Conservation (phyloP, 1,140 invertebrate species). For the Aphelinus certus region DNA sequence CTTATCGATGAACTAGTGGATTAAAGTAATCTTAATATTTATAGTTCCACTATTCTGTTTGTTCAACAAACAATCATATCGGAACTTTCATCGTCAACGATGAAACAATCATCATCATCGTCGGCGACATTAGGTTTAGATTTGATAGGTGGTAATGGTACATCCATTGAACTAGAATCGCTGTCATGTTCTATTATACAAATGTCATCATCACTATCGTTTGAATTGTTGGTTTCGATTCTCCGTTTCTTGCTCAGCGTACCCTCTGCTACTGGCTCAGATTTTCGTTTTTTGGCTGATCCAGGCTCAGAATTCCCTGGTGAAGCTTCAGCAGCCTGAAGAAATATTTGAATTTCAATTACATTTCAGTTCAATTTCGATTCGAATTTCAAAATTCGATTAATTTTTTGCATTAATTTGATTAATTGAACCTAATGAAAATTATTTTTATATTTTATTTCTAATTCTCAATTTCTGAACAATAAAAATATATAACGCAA, state of each 20-base stretch:
- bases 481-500: too few relatives aligned
- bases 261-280: conserved; percentile 20
- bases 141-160: neutral
- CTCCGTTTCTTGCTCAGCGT: conserved; percentile 52
- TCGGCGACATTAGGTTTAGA: neutral
- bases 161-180: conserved; percentile 13
- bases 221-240: conserved; percentile 48
- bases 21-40: neutral
- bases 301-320: conserved; percentile 11
- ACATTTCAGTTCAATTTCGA: neutral
- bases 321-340: conserved; percentile 6
- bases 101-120: conserved; percentile 38
- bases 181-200: conserved; percentile 59
- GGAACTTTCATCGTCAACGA: conserved; percentile 26
- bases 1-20: neutral
- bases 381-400: neutral
- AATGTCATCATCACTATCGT: conserved; percentile 59
- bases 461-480: too few relatives aligned
- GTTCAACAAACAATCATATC: conserved; percentile 17
- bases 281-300: conserved; percentile 49
- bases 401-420: too few relatives aligned
- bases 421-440: too few relatives aligned
- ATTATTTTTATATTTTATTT: too few relatives aligned
- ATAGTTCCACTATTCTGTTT: neutral
- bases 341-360: neutral